Evolutionary conservation across 2,113 vertebrate genomes (phyloP).

Genomic region (Elaphurus davidianus): DNA sequence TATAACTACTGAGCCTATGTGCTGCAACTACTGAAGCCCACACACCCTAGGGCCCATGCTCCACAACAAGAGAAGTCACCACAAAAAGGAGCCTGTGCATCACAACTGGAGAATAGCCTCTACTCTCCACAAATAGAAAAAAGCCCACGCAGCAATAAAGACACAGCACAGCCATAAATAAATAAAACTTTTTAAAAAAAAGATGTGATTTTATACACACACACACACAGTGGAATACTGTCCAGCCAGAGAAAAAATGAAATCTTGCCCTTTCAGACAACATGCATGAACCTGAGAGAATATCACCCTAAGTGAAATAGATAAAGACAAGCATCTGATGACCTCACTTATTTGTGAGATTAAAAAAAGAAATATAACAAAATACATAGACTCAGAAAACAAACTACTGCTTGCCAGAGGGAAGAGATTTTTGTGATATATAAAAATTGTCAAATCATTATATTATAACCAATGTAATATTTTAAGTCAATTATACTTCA

Average conservation of each 20-base stretch:
- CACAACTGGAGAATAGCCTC: not conserved
- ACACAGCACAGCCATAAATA: not conserved
- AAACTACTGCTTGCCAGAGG: not conserved
- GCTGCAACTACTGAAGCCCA: not conserved
- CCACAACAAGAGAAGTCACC: not conserved
- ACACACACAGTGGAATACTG: not conserved
- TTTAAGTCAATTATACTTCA: not conserved
- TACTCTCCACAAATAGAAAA: not conserved
- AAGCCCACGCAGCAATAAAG: not conserved
- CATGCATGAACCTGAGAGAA: not conserved
- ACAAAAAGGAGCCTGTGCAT: not conserved
- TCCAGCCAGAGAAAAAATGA: not conserved
- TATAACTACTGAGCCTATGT: not conserved
- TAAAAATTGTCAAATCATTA: not conserved
- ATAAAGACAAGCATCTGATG: not conserved
- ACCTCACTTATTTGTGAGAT: not conserved
- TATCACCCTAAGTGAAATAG: not conserved
- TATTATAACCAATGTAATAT: not conserved
- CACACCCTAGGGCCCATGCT: not conserved
- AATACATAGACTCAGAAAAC: not conserved
- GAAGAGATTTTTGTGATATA: not conserved
- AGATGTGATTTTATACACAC: not conserved
- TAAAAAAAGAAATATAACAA: not conserved
- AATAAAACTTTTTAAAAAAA: not conserved
- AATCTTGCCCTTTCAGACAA: not conserved